Evolutionary conservation across 2,888 invertebrate genomes (phyloP).

Genomic region (Gastrophysa polygoni): DNA sequence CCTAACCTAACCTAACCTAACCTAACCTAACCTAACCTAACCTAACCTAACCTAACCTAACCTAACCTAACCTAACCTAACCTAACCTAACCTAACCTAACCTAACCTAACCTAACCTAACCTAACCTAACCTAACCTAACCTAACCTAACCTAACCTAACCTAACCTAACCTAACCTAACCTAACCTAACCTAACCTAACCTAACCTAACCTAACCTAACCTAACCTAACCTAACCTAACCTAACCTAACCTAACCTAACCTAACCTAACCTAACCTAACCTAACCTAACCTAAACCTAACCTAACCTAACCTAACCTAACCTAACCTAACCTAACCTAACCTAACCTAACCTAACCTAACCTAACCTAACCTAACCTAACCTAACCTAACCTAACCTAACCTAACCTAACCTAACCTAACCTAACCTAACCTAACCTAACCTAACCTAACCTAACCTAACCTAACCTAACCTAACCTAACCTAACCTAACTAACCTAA

Average conservation of each 20-base stretch:
- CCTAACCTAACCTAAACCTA: conserved; percentile 10
- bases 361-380: conserved; percentile 9
- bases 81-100: conserved; percentile 12
- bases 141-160: conserved; percentile 13
- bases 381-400: conserved; percentile 13
- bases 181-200: conserved; percentile 12
- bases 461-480: conserved; percentile 26
- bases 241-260: conserved; percentile 12
- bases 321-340: conserved; percentile 3
- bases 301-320: conserved; percentile 8
- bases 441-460: conserved; percentile 28
- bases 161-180: conserved; percentile 12
- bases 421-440: conserved; percentile 9
- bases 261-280: conserved; percentile 9
- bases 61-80: conserved; percentile 13
- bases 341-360: background rate
- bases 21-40: conserved; percentile 12
- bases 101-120: conserved; percentile 11
- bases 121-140: conserved; percentile 13
- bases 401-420: conserved; percentile 11
- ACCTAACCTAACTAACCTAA: conserved; percentile 12
- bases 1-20: conserved; percentile 9
- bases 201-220: conserved; percentile 13
- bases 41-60: conserved; percentile 13
- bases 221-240: conserved; percentile 13